Percentiles rank a stretch among this genome's conserved stretches.
These are phyloP conservation scores for Theristicus caerulescens DNA, from an alignment of 2,113 vertebrate genomes.

Conservation along the genomic window DNA sequence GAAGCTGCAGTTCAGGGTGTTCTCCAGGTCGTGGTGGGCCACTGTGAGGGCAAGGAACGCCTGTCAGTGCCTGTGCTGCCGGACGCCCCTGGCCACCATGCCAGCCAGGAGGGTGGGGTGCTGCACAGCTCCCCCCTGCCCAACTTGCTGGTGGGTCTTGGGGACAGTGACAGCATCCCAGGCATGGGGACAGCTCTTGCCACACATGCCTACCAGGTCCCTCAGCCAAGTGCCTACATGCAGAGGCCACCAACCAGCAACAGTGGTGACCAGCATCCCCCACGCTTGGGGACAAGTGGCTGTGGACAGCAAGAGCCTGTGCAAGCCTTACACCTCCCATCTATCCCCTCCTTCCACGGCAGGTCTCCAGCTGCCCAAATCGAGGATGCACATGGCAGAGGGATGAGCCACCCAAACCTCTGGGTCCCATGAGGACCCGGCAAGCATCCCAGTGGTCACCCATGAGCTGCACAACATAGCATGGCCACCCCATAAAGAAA, in stretches of 20 bases:
- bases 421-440: not conserved
- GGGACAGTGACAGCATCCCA: not conserved
- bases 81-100: rapidly evolving
- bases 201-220: not conserved
- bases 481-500: not conserved
- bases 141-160: not conserved
- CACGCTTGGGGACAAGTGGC: not conserved
- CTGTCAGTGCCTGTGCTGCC: not conserved
- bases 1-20: slow-evolving; percentile 97
- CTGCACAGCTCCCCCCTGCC: not conserved
- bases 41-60: slow-evolving; percentile 73
- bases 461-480: not conserved
- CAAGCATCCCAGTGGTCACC: not conserved
- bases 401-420: not conserved
- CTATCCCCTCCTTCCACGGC: rapidly evolving
- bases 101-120: not conserved
- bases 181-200: not conserved
- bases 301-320: not conserved
- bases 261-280: not conserved
- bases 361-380: not conserved
- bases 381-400: not conserved
- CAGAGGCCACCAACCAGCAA: not conserved
- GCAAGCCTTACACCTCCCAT: not conserved
- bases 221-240: not conserved
- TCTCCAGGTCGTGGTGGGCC: slow-evolving; percentile 94